A percentile compares a stretch with the other conserved stretches of the same genome.
Conservation (phyloP, 1,140 invertebrate genomes). For the Drosophila simulans region DNA sequence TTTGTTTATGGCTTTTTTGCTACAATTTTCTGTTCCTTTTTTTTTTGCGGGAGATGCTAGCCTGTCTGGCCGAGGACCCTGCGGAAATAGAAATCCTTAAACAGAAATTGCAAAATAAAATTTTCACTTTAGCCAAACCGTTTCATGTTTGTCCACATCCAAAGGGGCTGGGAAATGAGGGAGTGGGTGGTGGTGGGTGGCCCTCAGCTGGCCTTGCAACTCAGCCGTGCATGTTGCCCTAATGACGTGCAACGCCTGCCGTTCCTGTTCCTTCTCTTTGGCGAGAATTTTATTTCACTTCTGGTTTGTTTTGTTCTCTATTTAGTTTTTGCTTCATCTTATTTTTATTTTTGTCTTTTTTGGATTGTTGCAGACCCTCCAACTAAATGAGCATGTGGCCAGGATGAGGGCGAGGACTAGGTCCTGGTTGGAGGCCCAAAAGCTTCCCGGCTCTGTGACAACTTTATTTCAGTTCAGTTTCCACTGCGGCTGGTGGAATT, state of each 20-base stretch:
- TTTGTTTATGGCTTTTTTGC: constrained; percentile 59
- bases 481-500: constrained; percentile 52
- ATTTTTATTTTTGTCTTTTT: constrained; percentile 22
- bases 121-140: constrained; percentile 70
- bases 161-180: background rate
- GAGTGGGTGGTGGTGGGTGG: background rate
- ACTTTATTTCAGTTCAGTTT: constrained; percentile 69
- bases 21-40: constrained; percentile 16
- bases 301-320: constrained; percentile 28
- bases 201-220: constrained; percentile 45
- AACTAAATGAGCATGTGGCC: constrained; percentile 72
- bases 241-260: constrained; percentile 72
- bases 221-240: constrained; percentile 70
- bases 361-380: constrained; percentile 17
- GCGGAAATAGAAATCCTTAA: constrained; percentile 82
- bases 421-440: constrained; percentile 33
- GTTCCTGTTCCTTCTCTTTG: constrained; percentile 24
- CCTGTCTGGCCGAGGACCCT: constrained; percentile 51
- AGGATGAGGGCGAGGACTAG: constrained; percentile 16
- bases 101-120: constrained; percentile 77
- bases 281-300: constrained; percentile 40
- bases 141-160: constrained; percentile 58
- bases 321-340: constrained; percentile 10
- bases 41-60: constrained; percentile 18
- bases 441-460: constrained; percentile 59